Conservation (phyloP, 2,888 invertebrate species). For the Spilosoma lubricipeda region DNA sequence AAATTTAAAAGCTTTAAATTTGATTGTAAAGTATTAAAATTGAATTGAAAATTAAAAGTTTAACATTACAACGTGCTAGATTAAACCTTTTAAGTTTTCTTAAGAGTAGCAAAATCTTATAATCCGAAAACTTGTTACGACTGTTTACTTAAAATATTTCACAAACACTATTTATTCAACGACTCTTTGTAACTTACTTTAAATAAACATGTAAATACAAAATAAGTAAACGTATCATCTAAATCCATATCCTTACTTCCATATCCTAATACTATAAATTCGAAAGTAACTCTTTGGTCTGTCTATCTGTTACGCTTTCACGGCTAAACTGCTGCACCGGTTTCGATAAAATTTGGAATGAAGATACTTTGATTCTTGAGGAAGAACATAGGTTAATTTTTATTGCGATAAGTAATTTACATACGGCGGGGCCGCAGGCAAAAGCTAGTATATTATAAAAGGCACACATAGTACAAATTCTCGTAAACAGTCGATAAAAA, state of each 20-base stretch:
- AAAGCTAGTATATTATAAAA: neutral
- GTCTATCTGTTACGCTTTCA: too few relatives aligned
- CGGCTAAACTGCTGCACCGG: too few relatives aligned
- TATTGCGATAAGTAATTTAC: too few relatives aligned
- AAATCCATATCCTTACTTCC: too few relatives aligned
- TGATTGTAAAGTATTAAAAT: neutral
- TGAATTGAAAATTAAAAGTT: neutral
- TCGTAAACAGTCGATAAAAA: conserved; percentile 51
- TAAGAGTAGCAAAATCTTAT: neutral
- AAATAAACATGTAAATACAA: too few relatives aligned
- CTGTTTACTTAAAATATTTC: neutral
- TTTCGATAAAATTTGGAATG: too few relatives aligned
- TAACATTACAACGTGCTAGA: neutral
- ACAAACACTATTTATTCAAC: neutral
- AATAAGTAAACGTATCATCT: too few relatives aligned
- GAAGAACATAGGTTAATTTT: too few relatives aligned
- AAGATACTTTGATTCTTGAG: too few relatives aligned
- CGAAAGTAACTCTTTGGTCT: neutral
- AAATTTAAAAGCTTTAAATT: too few relatives aligned
- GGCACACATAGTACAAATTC: conserved; percentile 16
- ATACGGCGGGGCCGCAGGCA: too few relatives aligned
- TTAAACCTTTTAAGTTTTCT: neutral
- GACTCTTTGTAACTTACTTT: too few relatives aligned
- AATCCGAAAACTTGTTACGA: neutral
- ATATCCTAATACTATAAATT: neutral